These are phyloP conservation scores for Rotaria macrura DNA, from an alignment of 2,888 invertebrate genomes.

Conservation along the genomic window DNA sequence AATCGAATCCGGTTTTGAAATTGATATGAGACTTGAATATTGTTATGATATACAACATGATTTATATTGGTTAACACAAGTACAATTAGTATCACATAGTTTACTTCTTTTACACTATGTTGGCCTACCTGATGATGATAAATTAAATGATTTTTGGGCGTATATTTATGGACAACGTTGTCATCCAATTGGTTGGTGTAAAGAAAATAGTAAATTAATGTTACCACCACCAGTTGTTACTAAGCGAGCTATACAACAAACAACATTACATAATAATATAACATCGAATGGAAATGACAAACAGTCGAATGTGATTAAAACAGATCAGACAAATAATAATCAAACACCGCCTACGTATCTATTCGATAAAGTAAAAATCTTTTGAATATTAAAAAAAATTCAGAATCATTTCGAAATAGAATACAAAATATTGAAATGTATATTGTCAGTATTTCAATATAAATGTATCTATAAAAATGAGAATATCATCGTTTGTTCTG, in stretches of 20 bases:
- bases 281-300: neutral
- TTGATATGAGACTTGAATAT: constrained; percentile 10
- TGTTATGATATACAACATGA: neutral
- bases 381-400: no score
- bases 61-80: constrained; percentile 7
- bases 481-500: no score
- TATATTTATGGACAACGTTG: neutral
- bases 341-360: neutral
- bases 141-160: neutral
- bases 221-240: constrained; percentile 4
- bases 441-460: no score
- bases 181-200: constrained; percentile 7
- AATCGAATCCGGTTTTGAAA: constrained; percentile 1
- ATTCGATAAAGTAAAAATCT: neutral
- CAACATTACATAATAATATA: neutral
- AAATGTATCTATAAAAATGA: no score
- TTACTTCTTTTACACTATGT: neutral
- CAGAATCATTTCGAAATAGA: no score
- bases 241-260: neutral
- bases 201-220: constrained; percentile 13
- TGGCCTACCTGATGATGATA: neutral
- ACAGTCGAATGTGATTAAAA: neutral
- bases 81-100: neutral
- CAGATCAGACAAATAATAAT: neutral
- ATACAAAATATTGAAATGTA: no score